These are phyloP conservation scores for Lathamus discolor DNA, from an alignment of 2,113 vertebrate genomes.

Conservation along the genomic window DNA sequence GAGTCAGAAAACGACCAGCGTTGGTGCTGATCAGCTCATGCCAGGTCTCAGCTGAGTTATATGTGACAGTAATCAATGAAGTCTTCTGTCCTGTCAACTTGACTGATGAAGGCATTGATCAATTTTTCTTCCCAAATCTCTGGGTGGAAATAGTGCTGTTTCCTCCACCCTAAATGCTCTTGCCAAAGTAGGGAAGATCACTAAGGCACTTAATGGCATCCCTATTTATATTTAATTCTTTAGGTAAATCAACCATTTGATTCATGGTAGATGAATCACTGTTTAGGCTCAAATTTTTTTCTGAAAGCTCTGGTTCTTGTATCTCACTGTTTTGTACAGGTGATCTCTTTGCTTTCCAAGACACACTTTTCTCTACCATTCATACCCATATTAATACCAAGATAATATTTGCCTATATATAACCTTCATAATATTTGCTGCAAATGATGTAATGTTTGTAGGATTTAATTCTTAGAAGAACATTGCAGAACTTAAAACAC, in stretches of 20 bases:
- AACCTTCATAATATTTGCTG: not conserved
- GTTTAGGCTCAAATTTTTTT: not conserved
- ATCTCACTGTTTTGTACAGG: not conserved
- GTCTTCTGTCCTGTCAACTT: not conserved
- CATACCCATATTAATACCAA: not conserved
- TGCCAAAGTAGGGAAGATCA: accelerated
- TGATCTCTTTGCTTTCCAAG: not conserved
- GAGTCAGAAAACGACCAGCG: not conserved
- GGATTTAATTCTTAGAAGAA: not conserved
- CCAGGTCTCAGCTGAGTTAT: not conserved
- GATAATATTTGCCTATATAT: not conserved
- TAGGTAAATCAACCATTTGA: not conserved
- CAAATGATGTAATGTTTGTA: not conserved
- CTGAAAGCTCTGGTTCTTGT: not conserved
- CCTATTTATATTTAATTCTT: not conserved
- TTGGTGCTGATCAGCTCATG: not conserved
- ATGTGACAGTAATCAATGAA: not conserved
- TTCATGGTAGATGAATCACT: not conserved
- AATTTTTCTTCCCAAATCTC: not conserved
- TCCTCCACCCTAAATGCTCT: not conserved
- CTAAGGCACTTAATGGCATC: not conserved
- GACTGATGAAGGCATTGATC: not conserved
- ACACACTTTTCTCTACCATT: not conserved
- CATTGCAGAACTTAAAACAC: not conserved
- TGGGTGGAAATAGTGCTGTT: not conserved